phyloP scores from a whole-genome alignment of 2,113 vertebrate species.

The Gnathonemus longibarbis region DNA sequence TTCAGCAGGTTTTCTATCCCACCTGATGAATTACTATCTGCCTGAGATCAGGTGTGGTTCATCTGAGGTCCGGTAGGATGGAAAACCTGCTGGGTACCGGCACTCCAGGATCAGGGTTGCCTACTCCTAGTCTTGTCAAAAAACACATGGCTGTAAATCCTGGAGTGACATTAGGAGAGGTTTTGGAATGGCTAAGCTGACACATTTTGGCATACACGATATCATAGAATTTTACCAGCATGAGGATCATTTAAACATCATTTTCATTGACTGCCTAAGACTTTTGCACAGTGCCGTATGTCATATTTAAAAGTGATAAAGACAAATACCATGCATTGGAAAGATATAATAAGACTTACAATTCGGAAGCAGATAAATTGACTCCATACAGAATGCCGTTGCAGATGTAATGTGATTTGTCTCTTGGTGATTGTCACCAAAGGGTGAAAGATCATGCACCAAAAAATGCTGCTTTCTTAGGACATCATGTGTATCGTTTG shows the following conservation, averaged over 20 bases:
- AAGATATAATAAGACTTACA: neutral
- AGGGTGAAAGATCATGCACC: neutral
- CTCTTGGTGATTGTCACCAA: neutral
- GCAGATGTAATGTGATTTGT: neutral
- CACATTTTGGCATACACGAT: neutral
- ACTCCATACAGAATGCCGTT: neutral
- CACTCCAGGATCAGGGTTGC: neutral
- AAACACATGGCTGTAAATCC: neutral
- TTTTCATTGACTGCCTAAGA: neutral
- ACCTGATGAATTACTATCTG: neutral
- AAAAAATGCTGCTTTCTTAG: neutral
- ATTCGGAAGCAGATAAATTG: neutral
- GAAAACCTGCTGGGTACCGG: neutral
- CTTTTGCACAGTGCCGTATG: neutral
- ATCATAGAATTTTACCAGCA: neutral
- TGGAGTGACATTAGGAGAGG: neutral
- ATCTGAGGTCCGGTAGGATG: neutral
- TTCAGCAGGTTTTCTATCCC: neutral
- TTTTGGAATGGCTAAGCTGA: neutral
- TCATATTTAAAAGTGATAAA: neutral
- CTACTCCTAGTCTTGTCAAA: neutral
- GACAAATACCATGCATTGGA: neutral
- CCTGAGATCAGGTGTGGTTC: neutral
- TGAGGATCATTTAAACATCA: neutral
- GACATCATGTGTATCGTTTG: neutral